Evolutionary conservation across 2,113 vertebrate genomes (phyloP).

Genomic region (Antigone vipio): DNA sequence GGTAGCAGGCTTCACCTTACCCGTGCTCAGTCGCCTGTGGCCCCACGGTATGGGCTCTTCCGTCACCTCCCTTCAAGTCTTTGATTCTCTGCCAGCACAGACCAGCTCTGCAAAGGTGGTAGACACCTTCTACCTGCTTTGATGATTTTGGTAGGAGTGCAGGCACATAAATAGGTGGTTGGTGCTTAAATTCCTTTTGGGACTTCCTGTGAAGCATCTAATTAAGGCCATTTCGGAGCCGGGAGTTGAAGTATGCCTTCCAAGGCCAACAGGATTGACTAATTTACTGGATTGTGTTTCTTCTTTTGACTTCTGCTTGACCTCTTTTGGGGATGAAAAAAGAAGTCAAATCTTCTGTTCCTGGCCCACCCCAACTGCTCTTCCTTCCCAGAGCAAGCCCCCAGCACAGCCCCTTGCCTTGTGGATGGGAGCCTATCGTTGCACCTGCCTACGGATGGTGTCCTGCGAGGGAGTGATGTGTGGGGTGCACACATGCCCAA

Average conservation of each 20-base stretch:
- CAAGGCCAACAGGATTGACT: neutral
- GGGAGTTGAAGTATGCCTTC: neutral
- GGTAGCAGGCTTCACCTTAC: neutral
- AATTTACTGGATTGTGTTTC: neutral
- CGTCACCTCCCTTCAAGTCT: neutral
- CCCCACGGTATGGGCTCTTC: neutral
- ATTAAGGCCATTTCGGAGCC: neutral
- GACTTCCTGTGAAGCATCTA: neutral
- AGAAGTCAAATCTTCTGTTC: neutral
- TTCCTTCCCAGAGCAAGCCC: neutral
- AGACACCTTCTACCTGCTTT: neutral
- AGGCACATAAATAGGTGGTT: neutral
- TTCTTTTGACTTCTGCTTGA: neutral
- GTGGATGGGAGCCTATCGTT: neutral
- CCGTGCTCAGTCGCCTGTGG: accelerated
- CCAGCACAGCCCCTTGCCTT: neutral
- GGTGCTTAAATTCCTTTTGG: neutral
- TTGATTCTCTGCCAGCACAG: neutral
- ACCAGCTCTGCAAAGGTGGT: neutral
- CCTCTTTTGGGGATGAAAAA: neutral
- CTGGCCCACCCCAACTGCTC: neutral
- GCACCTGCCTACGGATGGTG: accelerated
- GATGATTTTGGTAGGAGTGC: neutral
- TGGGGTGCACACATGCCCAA: no score
- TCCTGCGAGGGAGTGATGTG: neutral